Percentiles rank a stretch among this genome's conserved stretches.
phyloP scores from a whole-genome alignment of 2,888 invertebrate genomes.

The Drosophila tripunctata region DNA sequence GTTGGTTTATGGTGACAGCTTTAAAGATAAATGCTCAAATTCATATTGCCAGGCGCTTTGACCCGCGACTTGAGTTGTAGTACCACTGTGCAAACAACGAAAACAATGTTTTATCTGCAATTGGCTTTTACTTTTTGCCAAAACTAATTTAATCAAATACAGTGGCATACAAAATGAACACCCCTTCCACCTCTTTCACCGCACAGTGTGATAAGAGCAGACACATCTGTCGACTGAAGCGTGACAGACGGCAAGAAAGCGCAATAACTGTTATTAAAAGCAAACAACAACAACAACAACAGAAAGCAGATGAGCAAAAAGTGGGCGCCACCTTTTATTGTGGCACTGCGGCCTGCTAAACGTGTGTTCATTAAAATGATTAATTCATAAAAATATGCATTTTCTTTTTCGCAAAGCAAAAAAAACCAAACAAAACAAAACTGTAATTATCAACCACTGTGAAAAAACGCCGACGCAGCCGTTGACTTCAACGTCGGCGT shows the following conservation, averaged over 20 bases:
- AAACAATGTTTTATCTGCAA: slow-evolving; percentile 22
- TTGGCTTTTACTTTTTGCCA: slow-evolving; percentile 9
- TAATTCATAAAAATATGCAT: slow-evolving; percentile 63
- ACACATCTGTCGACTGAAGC: slow-evolving; percentile 57
- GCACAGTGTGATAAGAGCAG: slow-evolving; percentile 9
- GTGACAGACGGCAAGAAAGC: slow-evolving; percentile 60
- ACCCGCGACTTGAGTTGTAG: slow-evolving; percentile 47
- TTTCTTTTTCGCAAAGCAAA: slow-evolving; percentile 43
- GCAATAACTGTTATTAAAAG: slow-evolving; percentile 71
- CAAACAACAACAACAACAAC: slow-evolving; percentile 14
- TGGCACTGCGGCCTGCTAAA: slow-evolving; percentile 51
- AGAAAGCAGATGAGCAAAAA: slow-evolving; percentile 5
- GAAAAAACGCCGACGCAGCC: slow-evolving; percentile 33
- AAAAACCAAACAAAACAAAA: slow-evolving; percentile 24
- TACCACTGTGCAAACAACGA: slow-evolving; percentile 26
- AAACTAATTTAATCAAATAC: neutral
- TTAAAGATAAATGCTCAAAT: slow-evolving; percentile 58
- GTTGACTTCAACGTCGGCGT: slow-evolving; percentile 12
- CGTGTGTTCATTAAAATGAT: slow-evolving; percentile 68
- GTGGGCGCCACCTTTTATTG: slow-evolving; percentile 49
- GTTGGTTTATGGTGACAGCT: slow-evolving; percentile 36
- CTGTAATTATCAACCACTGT: slow-evolving; percentile 70
- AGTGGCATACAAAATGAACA: neutral
- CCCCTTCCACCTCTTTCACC: neutral
- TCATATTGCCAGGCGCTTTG: slow-evolving; percentile 53